These are phyloP conservation scores for Aplocera efformata DNA, from an alignment of 2,888 invertebrate species.

Conservation along the genomic window DNA sequence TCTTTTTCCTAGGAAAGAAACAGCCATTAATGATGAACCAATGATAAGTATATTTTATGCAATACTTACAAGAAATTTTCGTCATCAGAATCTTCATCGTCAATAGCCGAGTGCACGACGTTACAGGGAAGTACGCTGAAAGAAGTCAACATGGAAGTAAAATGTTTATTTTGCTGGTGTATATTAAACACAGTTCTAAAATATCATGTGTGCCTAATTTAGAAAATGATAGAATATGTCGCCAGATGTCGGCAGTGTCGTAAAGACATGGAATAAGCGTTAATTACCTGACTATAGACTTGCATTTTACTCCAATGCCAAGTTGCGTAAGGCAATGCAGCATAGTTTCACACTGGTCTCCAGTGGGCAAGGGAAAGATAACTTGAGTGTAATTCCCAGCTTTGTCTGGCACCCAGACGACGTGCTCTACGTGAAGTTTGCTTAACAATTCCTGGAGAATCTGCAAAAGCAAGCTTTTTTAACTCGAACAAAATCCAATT, in stretches of 20 bases:
- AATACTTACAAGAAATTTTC: slow-evolving; percentile 60
- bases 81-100: slow-evolving; percentile 50
- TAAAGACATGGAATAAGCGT: no score
- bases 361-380: slow-evolving; percentile 84
- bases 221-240: slow-evolving; percentile 2
- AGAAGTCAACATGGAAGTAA: background rate
- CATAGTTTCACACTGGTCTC: slow-evolving; percentile 86
- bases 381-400: slow-evolving; percentile 85
- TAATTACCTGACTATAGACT: slow-evolving; percentile 84
- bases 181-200: no score
- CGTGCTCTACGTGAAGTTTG: slow-evolving; percentile 85
- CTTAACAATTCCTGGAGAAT: slow-evolving; percentile 84
- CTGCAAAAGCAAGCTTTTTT: slow-evolving; percentile 46
- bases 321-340: slow-evolving; percentile 86
- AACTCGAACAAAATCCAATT: slow-evolving; percentile 6
- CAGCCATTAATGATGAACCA: background rate
- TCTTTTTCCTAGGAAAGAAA: slow-evolving; percentile 45
- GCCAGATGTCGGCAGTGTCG: background rate
- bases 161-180: no score
- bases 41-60: background rate
- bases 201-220: no score
- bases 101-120: slow-evolving; percentile 73
- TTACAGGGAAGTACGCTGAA: slow-evolving; percentile 82
- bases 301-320: slow-evolving; percentile 84
- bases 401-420: slow-evolving; percentile 85